phyloP scores from a whole-genome alignment of 1,140 invertebrate genomes.

The Drosophila santomea region DNA sequence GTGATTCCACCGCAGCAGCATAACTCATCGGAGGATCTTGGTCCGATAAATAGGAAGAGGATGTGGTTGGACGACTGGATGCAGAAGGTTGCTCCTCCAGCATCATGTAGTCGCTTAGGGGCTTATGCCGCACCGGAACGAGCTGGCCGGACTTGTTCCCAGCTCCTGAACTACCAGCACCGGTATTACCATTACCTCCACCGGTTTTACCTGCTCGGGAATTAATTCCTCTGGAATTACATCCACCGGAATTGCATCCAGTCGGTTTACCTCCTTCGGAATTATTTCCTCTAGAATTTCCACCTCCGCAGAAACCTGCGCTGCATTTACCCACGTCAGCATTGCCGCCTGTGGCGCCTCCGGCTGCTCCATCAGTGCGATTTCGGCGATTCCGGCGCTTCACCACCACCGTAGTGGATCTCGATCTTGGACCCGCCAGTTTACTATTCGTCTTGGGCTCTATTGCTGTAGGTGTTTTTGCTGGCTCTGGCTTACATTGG shows the following conservation, averaged over 20 bases:
- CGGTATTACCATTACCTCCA: neutral
- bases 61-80: slow-evolving; percentile 1
- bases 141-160: slow-evolving; percentile 18
- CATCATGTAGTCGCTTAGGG: slow-evolving; percentile 53
- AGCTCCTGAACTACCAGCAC: neutral
- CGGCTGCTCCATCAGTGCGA: slow-evolving; percentile 4
- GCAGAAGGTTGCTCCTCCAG: slow-evolving; percentile 1
- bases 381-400: slow-evolving; percentile 33
- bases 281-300: neutral
- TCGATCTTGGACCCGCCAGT: slow-evolving; percentile 10
- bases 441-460: neutral
- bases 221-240: neutral
- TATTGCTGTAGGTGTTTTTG: neutral
- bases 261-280: neutral
- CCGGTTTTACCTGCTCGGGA: neutral
- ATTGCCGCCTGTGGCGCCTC: neutral
- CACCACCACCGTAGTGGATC: slow-evolving; percentile 4
- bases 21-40: slow-evolving; percentile 45
- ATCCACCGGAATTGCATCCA: neutral
- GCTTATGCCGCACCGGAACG: slow-evolving; percentile 57
- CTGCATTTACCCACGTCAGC: neutral
- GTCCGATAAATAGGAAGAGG: neutral
- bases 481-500: slow-evolving; percentile 18
- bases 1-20: slow-evolving; percentile 44
- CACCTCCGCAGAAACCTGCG: neutral